phyloP scores from a whole-genome alignment of 2,113 vertebrate species.

The Aythya baeri region DNA sequence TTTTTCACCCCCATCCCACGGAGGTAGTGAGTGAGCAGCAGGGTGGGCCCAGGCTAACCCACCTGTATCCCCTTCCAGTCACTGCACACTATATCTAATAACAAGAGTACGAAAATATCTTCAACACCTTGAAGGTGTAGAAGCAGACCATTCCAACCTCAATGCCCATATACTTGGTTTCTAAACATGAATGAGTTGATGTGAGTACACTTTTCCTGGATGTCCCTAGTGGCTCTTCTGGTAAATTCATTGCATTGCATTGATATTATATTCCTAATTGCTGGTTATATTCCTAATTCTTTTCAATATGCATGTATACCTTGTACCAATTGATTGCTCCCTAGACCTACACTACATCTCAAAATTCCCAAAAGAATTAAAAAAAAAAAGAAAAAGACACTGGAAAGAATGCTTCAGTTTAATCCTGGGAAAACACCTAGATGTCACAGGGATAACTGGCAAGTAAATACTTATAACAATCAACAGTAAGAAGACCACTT shows the following conservation, averaged over 20 bases:
- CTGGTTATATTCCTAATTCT: background rate
- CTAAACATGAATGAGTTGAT: background rate
- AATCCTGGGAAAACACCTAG: background rate
- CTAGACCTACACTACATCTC: background rate
- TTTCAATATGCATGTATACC: background rate
- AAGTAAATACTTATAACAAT: background rate
- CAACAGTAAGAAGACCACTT: background rate
- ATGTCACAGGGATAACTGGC: background rate
- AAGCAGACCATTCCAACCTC: background rate
- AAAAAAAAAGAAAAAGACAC: background rate
- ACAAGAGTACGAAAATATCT: background rate
- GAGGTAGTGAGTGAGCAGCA: background rate
- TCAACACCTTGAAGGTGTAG: background rate
- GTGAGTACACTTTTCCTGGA: background rate
- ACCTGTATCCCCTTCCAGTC: background rate
- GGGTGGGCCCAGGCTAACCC: background rate
- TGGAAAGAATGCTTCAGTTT: background rate
- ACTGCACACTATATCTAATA: background rate
- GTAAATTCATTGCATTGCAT: background rate
- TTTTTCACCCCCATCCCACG: background rate
- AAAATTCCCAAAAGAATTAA: background rate
- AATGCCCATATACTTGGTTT: background rate
- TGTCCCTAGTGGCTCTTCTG: background rate
- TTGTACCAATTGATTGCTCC: background rate
- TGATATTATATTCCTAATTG: background rate